Conservation (phyloP, 2,113 vertebrate species). For the Carassius carassius region DNA sequence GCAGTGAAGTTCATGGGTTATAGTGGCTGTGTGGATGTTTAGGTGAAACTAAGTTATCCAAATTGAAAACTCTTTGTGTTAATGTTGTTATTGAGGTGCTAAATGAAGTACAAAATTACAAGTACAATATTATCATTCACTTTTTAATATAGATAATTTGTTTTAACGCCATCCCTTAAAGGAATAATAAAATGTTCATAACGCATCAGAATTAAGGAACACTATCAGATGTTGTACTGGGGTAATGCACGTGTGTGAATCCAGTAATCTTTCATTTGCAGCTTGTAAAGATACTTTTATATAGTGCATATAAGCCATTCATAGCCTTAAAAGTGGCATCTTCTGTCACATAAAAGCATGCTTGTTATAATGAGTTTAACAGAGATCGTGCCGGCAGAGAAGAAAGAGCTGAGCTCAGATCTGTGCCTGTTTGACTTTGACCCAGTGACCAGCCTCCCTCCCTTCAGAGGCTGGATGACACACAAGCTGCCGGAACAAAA, state of each 20-base stretch:
- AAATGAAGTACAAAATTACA: no score
- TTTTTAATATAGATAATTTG: not conserved
- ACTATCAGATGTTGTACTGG: not conserved
- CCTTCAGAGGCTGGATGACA: slow-evolving; percentile 20
- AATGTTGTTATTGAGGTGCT: no score
- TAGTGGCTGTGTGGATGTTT: no score
- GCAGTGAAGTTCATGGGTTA: no score
- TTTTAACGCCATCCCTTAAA: not conserved
- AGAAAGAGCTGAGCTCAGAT: not conserved
- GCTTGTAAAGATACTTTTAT: no score
- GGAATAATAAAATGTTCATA: not conserved
- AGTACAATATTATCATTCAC: not conserved
- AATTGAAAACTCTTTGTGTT: no score
- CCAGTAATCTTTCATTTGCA: no score
- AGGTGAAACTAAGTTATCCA: no score
- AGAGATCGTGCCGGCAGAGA: not conserved
- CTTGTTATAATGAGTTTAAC: not conserved
- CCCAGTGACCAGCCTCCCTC: slow-evolving; percentile 77
- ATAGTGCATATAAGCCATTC: no score
- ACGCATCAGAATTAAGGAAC: not conserved
- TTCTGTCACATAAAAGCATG: no score
- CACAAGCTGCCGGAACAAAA: slow-evolving; percentile 41
- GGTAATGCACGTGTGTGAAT: not conserved
- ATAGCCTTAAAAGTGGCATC: no score
- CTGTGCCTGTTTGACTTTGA: slow-evolving; percentile 72